Evolutionary conservation across 2,113 vertebrate genomes (phyloP).

Genomic region (Neofelis nebulosa): DNA sequence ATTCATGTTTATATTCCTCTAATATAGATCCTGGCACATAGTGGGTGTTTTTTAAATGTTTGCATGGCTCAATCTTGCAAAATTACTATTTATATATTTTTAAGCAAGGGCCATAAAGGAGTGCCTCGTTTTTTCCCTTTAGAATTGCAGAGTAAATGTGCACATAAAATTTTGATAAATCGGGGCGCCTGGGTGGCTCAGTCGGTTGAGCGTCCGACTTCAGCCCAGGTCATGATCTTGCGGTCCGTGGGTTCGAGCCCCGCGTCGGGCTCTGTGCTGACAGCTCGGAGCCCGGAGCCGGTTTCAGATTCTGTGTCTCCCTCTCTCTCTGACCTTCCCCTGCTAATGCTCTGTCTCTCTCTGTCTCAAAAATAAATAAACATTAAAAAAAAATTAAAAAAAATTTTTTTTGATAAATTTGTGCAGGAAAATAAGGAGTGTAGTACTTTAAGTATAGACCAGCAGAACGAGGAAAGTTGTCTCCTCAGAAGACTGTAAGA

Average conservation of each 20-base stretch:
- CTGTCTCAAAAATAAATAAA: too few relatives aligned
- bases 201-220: too few relatives aligned
- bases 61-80: background rate
- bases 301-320: too few relatives aligned
- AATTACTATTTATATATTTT: background rate
- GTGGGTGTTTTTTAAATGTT: background rate
- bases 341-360: too few relatives aligned
- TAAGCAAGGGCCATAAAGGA: slow-evolving; percentile 16
- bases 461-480: slow-evolving; percentile 39
- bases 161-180: slow-evolving; percentile 24
- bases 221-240: too few relatives aligned
- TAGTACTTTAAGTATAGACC: background rate
- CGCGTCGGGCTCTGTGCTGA: too few relatives aligned
- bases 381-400: too few relatives aligned
- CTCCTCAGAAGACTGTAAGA: background rate
- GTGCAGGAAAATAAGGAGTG: background rate
- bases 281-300: too few relatives aligned
- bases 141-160: background rate
- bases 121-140: background rate
- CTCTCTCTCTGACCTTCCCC: too few relatives aligned
- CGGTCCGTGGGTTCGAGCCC: too few relatives aligned
- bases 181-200: too few relatives aligned
- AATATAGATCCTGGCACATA: background rate
- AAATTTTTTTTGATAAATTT: slow-evolving; percentile 6
- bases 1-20: slow-evolving; percentile 6